Conservation (phyloP, 2,888 invertebrate genomes). For the Sarcophaga subvicina region DNA sequence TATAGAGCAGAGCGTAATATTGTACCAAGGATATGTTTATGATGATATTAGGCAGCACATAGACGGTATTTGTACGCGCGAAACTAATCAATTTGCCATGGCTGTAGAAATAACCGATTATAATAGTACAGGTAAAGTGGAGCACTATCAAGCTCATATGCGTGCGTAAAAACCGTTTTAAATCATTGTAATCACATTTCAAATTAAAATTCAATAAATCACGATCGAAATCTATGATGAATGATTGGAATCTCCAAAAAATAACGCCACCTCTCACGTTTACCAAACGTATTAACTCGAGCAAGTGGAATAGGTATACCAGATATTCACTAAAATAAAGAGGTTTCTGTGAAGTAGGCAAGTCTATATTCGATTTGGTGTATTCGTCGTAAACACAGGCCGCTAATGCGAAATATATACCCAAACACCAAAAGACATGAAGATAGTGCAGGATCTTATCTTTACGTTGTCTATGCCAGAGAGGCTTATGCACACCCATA, state of each 20-base stretch:
- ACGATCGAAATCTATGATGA: slow-evolving; percentile 70
- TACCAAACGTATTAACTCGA: slow-evolving; percentile 62
- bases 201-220: slow-evolving; percentile 55
- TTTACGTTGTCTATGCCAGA: background rate
- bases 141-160: slow-evolving; percentile 68
- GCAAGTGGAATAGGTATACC: slow-evolving; percentile 68
- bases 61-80: slow-evolving; percentile 62
- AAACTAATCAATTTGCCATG: slow-evolving; percentile 3
- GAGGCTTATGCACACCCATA: slow-evolving; percentile 60
- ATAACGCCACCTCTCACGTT: slow-evolving; percentile 51
- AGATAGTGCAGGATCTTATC: slow-evolving; percentile 39
- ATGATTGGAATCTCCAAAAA: slow-evolving; percentile 58
- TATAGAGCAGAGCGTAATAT: slow-evolving; percentile 71
- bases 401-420: slow-evolving; percentile 61
- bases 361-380: slow-evolving; percentile 54
- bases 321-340: slow-evolving; percentile 72
- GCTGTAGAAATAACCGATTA: slow-evolving; percentile 66
- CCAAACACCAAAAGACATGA: slow-evolving; percentile 70
- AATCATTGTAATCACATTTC: background rate
- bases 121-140: slow-evolving; percentile 30
- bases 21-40: slow-evolving; percentile 71
- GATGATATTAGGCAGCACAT: slow-evolving; percentile 71
- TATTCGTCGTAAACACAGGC: slow-evolving; percentile 65
- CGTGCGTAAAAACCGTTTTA: slow-evolving; percentile 50
- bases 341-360: slow-evolving; percentile 71